A percentile compares a stretch with the other conserved stretches of the same genome.
phyloP scores from a whole-genome alignment of 1,140 invertebrate species.

The Bilobella aurantiaca region DNA sequence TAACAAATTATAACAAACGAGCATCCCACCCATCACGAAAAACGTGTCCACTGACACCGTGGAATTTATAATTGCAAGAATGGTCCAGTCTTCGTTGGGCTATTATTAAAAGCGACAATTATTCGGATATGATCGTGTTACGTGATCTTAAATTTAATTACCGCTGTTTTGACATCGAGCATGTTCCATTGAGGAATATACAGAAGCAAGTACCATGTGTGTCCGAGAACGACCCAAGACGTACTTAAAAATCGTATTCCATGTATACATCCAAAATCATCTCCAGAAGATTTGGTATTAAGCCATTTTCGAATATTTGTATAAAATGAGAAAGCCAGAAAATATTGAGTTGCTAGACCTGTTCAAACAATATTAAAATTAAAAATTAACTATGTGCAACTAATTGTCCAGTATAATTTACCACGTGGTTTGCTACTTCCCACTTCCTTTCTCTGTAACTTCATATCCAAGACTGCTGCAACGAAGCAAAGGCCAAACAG shows the following conservation, averaged over 20 bases:
- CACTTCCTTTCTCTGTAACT: background rate
- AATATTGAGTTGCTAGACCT: conserved; percentile 13
- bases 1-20: conserved; percentile 48
- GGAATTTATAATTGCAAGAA: conserved; percentile 30
- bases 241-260: conserved; percentile 47
- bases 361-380: no score
- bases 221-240: conserved; percentile 45
- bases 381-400: background rate
- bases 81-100: conserved; percentile 19
- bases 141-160: conserved; percentile 17
- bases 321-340: conserved; percentile 42
- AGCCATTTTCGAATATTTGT: conserved; percentile 43
- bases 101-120: conserved; percentile 1
- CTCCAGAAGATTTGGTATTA: conserved; percentile 33
- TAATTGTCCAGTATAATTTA: background rate
- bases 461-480: conserved; percentile 11
- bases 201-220: conserved; percentile 46
- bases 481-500: background rate
- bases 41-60: conserved; percentile 49
- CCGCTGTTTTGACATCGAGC: conserved; percentile 30
- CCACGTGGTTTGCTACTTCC: conserved; percentile 6
- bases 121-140: background rate
- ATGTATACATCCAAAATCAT: conserved; percentile 43
- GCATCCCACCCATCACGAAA: conserved; percentile 47
- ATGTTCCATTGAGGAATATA: conserved; percentile 36